A percentile compares a stretch with the other conserved stretches of the same genome.
Evolutionary conservation across 2,113 vertebrate species (phyloP).

Genomic region (Bothrops jararaca): DNA sequence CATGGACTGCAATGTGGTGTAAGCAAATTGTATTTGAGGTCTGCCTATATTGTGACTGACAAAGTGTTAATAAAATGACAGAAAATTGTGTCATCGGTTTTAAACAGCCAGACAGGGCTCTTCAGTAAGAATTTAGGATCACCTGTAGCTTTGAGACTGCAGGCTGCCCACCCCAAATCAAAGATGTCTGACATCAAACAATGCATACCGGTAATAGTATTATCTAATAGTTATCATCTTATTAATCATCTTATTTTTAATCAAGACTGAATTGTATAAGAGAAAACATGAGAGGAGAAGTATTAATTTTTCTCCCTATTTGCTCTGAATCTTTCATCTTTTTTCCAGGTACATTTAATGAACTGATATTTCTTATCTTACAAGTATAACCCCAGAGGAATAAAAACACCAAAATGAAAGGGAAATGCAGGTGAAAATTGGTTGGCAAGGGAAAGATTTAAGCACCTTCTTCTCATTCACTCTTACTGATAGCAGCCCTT

Average conservation of each 20-base stretch:
- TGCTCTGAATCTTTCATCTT: background rate
- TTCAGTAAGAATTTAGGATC: background rate
- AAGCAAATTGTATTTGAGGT: background rate
- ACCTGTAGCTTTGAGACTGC: background rate
- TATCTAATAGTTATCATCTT: background rate
- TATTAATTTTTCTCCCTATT: background rate
- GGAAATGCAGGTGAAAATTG: background rate
- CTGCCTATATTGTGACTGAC: background rate
- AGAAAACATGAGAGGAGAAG: background rate
- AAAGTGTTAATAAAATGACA: background rate
- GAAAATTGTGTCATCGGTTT: background rate
- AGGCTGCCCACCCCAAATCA: background rate
- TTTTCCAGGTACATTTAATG: background rate
- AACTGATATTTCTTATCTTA: background rate
- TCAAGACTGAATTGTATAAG: background rate
- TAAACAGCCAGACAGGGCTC: background rate
- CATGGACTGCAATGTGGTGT: background rate
- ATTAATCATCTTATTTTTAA: too few relatives aligned
- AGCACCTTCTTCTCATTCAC: background rate
- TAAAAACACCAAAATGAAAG: background rate
- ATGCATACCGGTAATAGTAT: background rate
- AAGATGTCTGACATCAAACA: background rate
- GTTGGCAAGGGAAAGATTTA: background rate
- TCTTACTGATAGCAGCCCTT: background rate
- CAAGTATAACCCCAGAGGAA: background rate